Conservation (phyloP, 2,113 vertebrate species). For the Tamias sibiricus region DNA sequence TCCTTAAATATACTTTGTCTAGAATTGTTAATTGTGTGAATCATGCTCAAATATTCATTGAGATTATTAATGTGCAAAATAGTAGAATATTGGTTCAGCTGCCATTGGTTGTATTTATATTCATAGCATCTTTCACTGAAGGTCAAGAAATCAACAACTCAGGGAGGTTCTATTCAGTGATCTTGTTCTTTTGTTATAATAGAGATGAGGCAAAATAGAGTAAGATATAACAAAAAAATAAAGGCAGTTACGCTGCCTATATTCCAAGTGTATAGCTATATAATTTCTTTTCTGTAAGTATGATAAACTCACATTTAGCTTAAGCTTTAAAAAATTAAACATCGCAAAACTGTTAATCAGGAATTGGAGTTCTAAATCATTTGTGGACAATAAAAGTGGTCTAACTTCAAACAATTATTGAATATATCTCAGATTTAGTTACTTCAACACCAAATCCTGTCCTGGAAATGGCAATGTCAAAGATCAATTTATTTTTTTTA, state of each 20-base stretch:
- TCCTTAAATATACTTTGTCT: background rate
- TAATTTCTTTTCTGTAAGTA: background rate
- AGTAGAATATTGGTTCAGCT: background rate
- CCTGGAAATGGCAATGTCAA: background rate
- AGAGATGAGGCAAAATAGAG: background rate
- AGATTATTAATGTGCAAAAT: background rate
- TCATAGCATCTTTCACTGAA: background rate
- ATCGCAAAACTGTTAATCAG: background rate
- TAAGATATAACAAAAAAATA: background rate
- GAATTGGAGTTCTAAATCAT: background rate
- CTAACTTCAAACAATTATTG: background rate
- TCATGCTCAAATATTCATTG: background rate
- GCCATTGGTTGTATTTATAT: background rate
- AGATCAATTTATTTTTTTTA: background rate
- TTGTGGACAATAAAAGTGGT: background rate
- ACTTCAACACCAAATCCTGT: background rate
- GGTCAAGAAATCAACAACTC: background rate
- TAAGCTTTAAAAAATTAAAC: background rate
- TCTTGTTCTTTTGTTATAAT: background rate
- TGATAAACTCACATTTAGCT: background rate
- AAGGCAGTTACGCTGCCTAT: background rate
- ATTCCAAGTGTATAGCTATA: background rate
- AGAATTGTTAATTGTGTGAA: background rate
- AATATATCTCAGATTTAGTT: background rate
- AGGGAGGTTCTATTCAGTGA: background rate